Evolutionary conservation across 2,113 vertebrate species (phyloP), one percentile per base, ranked within the genome.

Genomic region (Campylomormyrus numenius): DNA sequence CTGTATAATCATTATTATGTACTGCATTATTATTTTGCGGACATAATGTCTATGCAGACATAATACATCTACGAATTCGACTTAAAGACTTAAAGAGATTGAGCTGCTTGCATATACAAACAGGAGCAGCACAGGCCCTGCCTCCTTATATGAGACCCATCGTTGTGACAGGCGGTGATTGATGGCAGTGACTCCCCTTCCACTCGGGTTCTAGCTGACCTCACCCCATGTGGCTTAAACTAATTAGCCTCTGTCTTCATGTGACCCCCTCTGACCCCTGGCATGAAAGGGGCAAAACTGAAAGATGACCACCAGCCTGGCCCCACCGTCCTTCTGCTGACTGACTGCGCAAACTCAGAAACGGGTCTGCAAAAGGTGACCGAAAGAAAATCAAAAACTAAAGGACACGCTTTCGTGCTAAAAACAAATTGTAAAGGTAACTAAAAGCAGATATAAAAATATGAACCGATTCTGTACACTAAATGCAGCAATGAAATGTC

Each of bases 241-340:
- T 96, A 96, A 97, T 97, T 96, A 96, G 95, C 96, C 96, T 96
- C 96, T 96, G 95, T 93, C 96, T 96, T 94, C 80, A n/a, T 13
- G 48, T 96, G 95, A 96, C 96, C 96, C 94, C 96, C 94, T 93
- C 94, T 96, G 96, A 96, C 96, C 96, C 96, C 94, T 96, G 95
- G 95, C 95, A 95, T 96, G 95, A 89, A 94, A 94, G 95, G 93
- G 94, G 95, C 95, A 96, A 96, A 96, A 96, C 96, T 96, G 96
- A 96, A 96, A 93, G 95, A 96, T 96, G 96, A 96, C 96, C 96
- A 96, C 93, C 90, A 91, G 95, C 94, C 93, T 95, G 95, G 95
- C 95, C 95, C 94, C 91, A 92, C 89, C 95, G 95, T 95, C 95
- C 96, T 95, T 93, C 94, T 94, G 94, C 96, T 96, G 96, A 95